Evolutionary conservation across 1,140 invertebrate genomes (phyloP), one percentile per base, ranked within the genome.

Genomic region (Brachionus rotundiformis): DNA sequence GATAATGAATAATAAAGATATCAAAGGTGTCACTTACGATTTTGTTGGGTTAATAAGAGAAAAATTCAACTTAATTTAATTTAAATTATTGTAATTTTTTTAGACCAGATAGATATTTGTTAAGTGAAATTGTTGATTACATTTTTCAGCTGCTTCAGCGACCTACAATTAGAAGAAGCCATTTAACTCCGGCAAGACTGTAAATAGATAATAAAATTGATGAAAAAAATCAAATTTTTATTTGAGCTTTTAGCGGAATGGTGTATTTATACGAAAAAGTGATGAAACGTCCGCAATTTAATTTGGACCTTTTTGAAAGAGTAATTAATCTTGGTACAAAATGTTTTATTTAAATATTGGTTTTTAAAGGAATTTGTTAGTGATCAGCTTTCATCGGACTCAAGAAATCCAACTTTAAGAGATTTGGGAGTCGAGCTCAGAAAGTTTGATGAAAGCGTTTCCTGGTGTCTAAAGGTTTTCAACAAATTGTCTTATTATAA

Each of bases 71-170:
- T 16, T 68, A 7, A 29, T 23, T 68, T 3, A 68, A 68, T n/a
- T 1, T n/a, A 23, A 6, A 23, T 25, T 25, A 27, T 61, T 68
- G 31, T 13, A 33, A 68, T 29, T 79, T 54, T 19, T 31, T 2
- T 73, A 81, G 79, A 29, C 59, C 79, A 27, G 79, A 81, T 29
- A 16, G 63, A 6, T 81, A 39, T 36, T 68, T 81, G 49, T 71
- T 81, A 25, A 81, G 61, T 65, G 79, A 81, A 81, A 81, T 81
- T 33, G 59, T 81, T 71, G 54, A 68, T 31, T 81, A 81, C 23
- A 65, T 81, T 4, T 81, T 39, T 63, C 54, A 81, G 65, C 23
- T 63, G 16, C 31, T 68, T 29, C 39, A 65, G 19, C 23, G 59
- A 27, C 79, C 79, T 5, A 65, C 33, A 31, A 68, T 63, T 33